Base-by-base conservation (phyloP, 2,797 vertebrate genomes). In the Alauda arvensis region DNA sequence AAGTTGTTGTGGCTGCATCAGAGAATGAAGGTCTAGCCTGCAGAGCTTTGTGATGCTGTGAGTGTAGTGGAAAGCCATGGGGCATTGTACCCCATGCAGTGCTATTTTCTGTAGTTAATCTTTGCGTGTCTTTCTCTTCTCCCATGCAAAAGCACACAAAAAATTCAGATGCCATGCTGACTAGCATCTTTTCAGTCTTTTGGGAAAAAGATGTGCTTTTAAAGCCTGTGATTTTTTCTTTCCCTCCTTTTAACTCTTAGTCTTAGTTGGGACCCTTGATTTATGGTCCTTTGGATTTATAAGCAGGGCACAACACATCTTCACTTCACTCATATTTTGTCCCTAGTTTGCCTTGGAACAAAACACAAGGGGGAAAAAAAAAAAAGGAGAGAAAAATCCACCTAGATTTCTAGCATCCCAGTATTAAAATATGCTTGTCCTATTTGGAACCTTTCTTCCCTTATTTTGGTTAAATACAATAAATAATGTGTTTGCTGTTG, bases 71-170 rank as follows among this genome's bases (percentile, higher is more conserved):
- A n/a, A 92, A 89, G 24, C 19, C 14, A 14, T 10, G 5, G 11
- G 14, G 26, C 37, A 66, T 87, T 31, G 16, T 61, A 93, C 70
- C 77, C 70, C 77, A 85, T 85, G 77, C 1, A 3, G 87, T 87
- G 80, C 48, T 92, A 66, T 81, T 85, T 90, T 87, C 77, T 85
- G 5, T 25, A 51, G 66, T 55, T 90, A 75, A 83, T 80, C 89
- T 70, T 70, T 71, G 33, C 65, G 40, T 63, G 78, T 85, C 63
- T 79, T 93, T 92, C 49, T 78, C 60, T 78, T 89, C 45, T 61
- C 43, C 80, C 49, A 62, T 42, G 74, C 39, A 86, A 85, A 91
- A 48, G 39, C 52, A 72, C 56, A 45, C 17, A 69, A 85, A 87
- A 86, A 75, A 88, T 21, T 78, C 90, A 91, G 71, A 77, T 70